Percentiles rank a stretch among this genome's conserved stretches.
phyloP scores from a whole-genome alignment of 2,888 invertebrate species.

The Volucella inflata region DNA sequence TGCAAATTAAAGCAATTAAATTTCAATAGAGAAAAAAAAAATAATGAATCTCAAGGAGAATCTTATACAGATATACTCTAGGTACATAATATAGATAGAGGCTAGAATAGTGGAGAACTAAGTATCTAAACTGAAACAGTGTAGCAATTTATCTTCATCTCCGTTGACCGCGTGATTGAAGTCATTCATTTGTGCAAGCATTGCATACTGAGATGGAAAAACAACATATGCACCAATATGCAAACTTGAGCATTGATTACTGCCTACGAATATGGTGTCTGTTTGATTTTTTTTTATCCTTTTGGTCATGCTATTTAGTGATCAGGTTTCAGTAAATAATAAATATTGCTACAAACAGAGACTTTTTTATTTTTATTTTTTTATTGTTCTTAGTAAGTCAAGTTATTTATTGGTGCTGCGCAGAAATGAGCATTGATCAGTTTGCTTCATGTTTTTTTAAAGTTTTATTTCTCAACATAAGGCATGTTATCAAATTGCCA shows the following conservation, averaged over 20 bases:
- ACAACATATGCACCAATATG: constrained; percentile 52
- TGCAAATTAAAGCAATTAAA: constrained; percentile 71
- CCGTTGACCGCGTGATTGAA: constrained; percentile 54
- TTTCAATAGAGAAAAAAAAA: constrained; percentile 50
- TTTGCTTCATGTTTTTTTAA: no score
- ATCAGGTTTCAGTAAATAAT: constrained; percentile 35
- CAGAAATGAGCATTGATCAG: no score
- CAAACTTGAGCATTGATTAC: not conserved
- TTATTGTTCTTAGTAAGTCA: no score
- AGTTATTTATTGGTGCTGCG: no score
- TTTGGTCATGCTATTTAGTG: constrained; percentile 8
- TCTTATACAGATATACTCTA: no score
- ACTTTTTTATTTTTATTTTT: no score
- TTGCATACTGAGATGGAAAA: constrained; percentile 18
- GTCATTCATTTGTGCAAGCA: constrained; percentile 55
- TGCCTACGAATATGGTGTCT: constrained; percentile 11
- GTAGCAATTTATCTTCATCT: constrained; percentile 43
- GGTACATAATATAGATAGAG: constrained; percentile 4
- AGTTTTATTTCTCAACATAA: no score
- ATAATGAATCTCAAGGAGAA: constrained; percentile 56
- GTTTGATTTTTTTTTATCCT: not conserved
- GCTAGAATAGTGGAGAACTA: constrained; percentile 41
- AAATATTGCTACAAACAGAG: no score
- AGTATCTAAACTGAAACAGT: constrained; percentile 13
- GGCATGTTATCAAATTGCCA: no score